These are phyloP conservation scores for Oscheius onirici DNA, from an alignment of 2,888 invertebrate genomes.

Conservation along the genomic window DNA sequence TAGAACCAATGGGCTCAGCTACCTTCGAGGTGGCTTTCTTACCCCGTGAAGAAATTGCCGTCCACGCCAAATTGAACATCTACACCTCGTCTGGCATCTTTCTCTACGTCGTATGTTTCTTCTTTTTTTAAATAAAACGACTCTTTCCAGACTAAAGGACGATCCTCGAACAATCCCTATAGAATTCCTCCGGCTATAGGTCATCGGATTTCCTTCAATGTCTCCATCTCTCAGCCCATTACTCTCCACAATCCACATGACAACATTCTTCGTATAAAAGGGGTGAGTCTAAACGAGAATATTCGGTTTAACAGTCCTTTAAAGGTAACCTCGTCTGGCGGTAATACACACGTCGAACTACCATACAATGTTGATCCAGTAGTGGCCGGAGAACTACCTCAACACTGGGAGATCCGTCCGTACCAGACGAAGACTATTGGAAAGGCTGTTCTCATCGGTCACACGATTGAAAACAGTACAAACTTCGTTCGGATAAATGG, in stretches of 20 bases:
- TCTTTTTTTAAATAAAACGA: not conserved
- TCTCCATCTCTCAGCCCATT: slow-evolving; percentile 79
- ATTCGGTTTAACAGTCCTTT: not conserved
- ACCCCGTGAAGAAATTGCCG: slow-evolving; percentile 87
- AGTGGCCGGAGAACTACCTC: slow-evolving; percentile 82
- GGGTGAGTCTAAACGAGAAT: slow-evolving; percentile 33
- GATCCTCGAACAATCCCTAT: slow-evolving; percentile 89
- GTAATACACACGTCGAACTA: slow-evolving; percentile 87
- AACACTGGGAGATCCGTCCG: slow-evolving; percentile 79
- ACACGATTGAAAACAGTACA: slow-evolving; percentile 56
- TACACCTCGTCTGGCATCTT: slow-evolving; percentile 93
- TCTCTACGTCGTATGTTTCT: slow-evolving; percentile 73
- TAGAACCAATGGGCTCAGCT: slow-evolving; percentile 90
- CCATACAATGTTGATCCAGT: slow-evolving; percentile 79
- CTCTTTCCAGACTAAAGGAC: slow-evolving; percentile 73
- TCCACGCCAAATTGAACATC: slow-evolving; percentile 87
- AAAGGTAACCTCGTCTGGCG: slow-evolving; percentile 78
- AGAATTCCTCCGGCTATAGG: slow-evolving; percentile 89
- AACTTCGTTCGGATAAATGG: slow-evolving; percentile 55
- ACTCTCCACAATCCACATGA: slow-evolving; percentile 93
- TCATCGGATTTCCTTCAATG: slow-evolving; percentile 89
- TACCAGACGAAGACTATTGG: slow-evolving; percentile 45
- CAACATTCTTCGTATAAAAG: slow-evolving; percentile 83
- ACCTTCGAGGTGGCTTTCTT: slow-evolving; percentile 94
- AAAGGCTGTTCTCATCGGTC: slow-evolving; percentile 40